Conservation (phyloP, 1,140 invertebrate species). For the Sinonovacula constricta region DNA sequence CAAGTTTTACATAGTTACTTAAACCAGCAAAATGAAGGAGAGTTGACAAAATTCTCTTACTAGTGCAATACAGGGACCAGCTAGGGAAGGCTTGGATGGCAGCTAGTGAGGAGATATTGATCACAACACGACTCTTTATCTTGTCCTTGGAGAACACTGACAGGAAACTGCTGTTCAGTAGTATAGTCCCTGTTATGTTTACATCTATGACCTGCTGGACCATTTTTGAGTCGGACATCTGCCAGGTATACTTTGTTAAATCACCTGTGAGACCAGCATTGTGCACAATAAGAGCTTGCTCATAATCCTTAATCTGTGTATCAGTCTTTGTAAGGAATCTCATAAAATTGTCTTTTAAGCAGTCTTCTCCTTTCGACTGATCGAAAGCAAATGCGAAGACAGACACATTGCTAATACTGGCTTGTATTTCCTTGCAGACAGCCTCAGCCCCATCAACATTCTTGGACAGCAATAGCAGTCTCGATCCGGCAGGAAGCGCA, state of each 20-base stretch:
- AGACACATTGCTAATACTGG: constrained; percentile 42
- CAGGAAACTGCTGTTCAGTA: constrained; percentile 89
- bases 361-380: constrained; percentile 69
- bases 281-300: constrained; percentile 89
- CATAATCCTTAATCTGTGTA: constrained; percentile 80
- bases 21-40: too few species aligned
- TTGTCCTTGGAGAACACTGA: constrained; percentile 79
- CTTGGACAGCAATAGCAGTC: constrained; percentile 87
- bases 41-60: constrained; percentile 80
- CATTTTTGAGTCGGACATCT: constrained; percentile 79
- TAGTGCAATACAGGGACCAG: constrained; percentile 89
- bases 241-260: constrained; percentile 80
- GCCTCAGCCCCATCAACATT: constrained; percentile 81
- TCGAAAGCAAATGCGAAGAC: constrained; percentile 71
- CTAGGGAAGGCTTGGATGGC: constrained; percentile 88
- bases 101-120: constrained; percentile 93
- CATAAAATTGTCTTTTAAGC: constrained; percentile 74
- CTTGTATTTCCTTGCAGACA: constrained; percentile 80
- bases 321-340: constrained; percentile 79
- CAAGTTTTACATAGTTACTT: too few species aligned
- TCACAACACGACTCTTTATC: constrained; percentile 82
- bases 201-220: constrained; percentile 84
- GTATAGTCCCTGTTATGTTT: constrained; percentile 88
- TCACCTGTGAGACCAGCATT: constrained; percentile 92
- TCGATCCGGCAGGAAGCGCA: constrained; percentile 83